phyloP scores from a whole-genome alignment of 2,888 invertebrate species.

The Serrognathus titanus region DNA sequence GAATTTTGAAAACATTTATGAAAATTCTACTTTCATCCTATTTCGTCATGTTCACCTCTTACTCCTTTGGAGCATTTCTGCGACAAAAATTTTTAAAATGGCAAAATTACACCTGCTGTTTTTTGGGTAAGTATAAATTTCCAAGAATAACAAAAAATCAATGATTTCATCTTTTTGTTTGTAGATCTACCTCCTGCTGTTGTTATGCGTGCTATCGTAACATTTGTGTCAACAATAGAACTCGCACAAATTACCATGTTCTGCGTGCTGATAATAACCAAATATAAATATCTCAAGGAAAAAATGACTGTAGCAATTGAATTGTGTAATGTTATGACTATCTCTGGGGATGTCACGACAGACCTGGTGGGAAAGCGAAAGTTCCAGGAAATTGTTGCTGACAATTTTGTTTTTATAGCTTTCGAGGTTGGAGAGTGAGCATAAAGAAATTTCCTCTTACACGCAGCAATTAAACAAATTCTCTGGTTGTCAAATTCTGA shows the following conservation, averaged over 20 bases:
- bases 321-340: neutral
- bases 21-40: neutral
- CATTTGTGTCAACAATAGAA: constrained; percentile 11
- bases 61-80: constrained; percentile 12
- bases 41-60: constrained; percentile 11
- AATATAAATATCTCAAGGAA: constrained; percentile 17
- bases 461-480: constrained; percentile 22
- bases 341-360: neutral
- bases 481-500: constrained; percentile 24
- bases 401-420: constrained; percentile 7
- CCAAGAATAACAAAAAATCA: neutral
- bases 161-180: neutral
- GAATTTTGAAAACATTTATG: constrained; percentile 6
- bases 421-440: constrained; percentile 10
- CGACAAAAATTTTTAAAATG: constrained; percentile 3
- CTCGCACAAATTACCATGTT: constrained; percentile 13
- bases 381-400: neutral
- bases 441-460: constrained; percentile 17
- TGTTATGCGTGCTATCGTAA: constrained; percentile 10
- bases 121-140: constrained; percentile 13
- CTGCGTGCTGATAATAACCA: constrained; percentile 12
- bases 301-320: constrained; percentile 11
- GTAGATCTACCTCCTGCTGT: constrained; percentile 19
- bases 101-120: constrained; percentile 13
- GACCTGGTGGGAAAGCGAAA: constrained; percentile 2